Base-by-base conservation (phyloP, 1,140 invertebrate genomes). In the Pollicipes pollicipes region DNA sequence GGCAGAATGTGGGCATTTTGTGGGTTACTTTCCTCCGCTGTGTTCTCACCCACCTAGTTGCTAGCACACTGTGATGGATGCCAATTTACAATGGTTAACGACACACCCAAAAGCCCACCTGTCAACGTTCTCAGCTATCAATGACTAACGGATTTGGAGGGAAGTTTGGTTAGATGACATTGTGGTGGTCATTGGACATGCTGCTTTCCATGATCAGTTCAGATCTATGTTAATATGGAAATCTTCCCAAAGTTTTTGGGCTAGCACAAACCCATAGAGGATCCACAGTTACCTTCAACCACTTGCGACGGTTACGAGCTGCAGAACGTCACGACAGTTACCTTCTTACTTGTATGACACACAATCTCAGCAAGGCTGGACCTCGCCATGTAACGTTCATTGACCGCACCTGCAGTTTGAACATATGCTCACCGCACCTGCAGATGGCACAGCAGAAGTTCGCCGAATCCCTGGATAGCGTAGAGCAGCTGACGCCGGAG, bases 401-500 rank as follows among this genome's bases (percentile, higher is more conserved):
- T 30, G 10, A 13, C 10, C 24, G 10, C 10, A 68, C 24, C 10
- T 13, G 31, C 37, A 24, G 29, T 30, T 13, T 13, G 10, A 68
- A 10, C 10, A 8, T 68, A 24, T 8, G 10, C 10, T 24, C 68
- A 6, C 24, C 28, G 68, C 10, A n/a, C 24, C 31, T 35, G 37
- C 31, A 69, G 37, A 69, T 24, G 27, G 28, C 30, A 26, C 72
- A 45, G 29, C 29, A 31, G 16, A 73, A 68, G 35, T 73, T 74
- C 73, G 66, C 37, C 69, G 63, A 73, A 21, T 73, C 71, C 13
- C 66, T 66, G 69, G 72, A 73, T 6, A 27, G 37, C 32, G 37
- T 73, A 45, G 17, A 27, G 31, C 37, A 88, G 81, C 83, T 95
- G 68, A 86, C 83, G 70, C 84, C 87, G 3, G 82, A 87, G 28